Base-by-base conservation (phyloP, 2,797 vertebrate species). In the Trachops cirrhosus region DNA sequence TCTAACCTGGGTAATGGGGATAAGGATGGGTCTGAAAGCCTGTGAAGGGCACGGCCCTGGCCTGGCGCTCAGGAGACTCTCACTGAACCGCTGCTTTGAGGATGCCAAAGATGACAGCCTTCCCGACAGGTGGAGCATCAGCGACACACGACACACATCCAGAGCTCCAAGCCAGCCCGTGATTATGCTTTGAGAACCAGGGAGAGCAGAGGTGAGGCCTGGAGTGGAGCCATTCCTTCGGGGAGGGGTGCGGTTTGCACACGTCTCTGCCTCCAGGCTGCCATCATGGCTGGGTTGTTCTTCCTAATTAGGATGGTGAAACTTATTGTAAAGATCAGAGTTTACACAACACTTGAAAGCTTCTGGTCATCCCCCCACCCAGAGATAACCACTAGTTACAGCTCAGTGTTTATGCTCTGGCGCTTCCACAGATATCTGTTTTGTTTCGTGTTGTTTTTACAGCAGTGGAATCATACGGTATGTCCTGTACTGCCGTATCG, bases 381-480 rank as follows among this genome's bases (percentile, higher is more conserved):
- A 86, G 70, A 84, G 41, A 70, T 12, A 50, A 70, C 24, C 21
- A 21, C 5, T 88, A 6, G 24, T 57, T 52, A 87, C 14, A 59
- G 41, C 5, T 48, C 12, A 67, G 77, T 24, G n/a, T 57, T 79
- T 74, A 46, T 86, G 83, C 54, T 57, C 34, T 84, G 32, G 22
- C 14, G 21, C 74, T 22, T 21, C 9, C 12, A 29, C 26, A 52
- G 48, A 12, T 11, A 57, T 92, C 44, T 12, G 4, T 50, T 48
- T 59, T 32, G 26, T 62, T 62, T 88, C 46, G 18, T 78, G 91
- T 90, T 82, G 37, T 75, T 77, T 89, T 68, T 64, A 91, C 37
- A 89, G 86, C 78, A 92, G 57, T 5, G 2, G n/a, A 21, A 19
- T 89, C 48, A 8, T n/a, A 29, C 15, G 59, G 19, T 74, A 34